Evolutionary conservation across 2,888 invertebrate genomes (phyloP).

Genomic region (Cremastinae sp.): DNA sequence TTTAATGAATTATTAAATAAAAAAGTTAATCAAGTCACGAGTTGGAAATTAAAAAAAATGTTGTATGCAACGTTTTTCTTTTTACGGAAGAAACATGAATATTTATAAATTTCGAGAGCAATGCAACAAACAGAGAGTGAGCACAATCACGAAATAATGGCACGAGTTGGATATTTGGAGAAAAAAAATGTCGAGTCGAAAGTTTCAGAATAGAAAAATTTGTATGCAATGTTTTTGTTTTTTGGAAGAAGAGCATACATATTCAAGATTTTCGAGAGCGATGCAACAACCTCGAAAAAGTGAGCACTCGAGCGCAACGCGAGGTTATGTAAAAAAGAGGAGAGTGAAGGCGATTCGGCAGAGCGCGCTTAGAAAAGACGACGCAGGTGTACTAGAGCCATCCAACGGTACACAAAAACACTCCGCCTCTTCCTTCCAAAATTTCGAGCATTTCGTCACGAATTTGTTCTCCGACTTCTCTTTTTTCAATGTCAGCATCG

Average conservation of each 20-base stretch:
- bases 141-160: too few relatives aligned
- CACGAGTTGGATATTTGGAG: too few relatives aligned
- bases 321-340: constrained; percentile 22
- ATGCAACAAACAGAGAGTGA: too few relatives aligned
- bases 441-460: constrained; percentile 2
- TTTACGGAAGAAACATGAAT: not conserved
- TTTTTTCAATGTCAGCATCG: not conserved
- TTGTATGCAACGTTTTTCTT: too few relatives aligned
- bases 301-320: constrained; percentile 12
- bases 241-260: not conserved
- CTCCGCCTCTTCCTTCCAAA: constrained; percentile 7
- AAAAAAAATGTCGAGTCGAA: too few relatives aligned
- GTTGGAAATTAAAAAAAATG: too few relatives aligned
- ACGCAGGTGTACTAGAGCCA: constrained; percentile 40
- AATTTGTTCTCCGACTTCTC: not conserved
- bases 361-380: constrained; percentile 18
- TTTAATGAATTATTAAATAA: too few relatives aligned
- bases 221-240: not conserved
- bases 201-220: too few relatives aligned
- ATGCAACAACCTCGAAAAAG: constrained; percentile 20
- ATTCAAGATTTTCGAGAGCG: not conserved
- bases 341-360: constrained; percentile 17
- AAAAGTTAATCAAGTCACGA: too few relatives aligned
- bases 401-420: constrained; percentile 27
- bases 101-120: too few relatives aligned